Percentiles rank a stretch among this genome's conserved stretches.
Conservation (phyloP, 2,113 vertebrate genomes). For the Micromys minutus region DNA sequence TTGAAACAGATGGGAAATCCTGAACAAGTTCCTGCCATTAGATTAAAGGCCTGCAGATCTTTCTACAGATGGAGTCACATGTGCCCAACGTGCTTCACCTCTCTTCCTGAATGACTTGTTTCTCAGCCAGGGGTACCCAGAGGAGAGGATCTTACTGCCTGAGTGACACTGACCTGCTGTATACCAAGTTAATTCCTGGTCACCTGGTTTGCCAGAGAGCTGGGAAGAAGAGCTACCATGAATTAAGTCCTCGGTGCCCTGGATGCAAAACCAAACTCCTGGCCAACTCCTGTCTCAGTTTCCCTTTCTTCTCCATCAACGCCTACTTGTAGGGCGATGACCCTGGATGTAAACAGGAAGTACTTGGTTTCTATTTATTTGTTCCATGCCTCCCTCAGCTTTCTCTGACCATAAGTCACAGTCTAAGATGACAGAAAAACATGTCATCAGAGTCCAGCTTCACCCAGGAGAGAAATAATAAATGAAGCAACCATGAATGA, state of each 20-base stretch:
- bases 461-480: not conserved
- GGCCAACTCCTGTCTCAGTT: not conserved
- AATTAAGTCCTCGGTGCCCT: not conserved
- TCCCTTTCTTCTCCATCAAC: not conserved
- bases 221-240: not conserved
- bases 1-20: not conserved
- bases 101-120: not conserved
- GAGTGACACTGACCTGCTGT: not conserved
- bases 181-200: not conserved
- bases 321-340: not conserved
- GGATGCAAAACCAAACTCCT: not conserved
- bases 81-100: not conserved
- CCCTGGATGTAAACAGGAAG: not conserved
- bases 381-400: not conserved
- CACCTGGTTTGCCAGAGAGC: not conserved
- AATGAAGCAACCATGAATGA: not conserved
- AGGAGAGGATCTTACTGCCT: not conserved
- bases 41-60: not conserved
- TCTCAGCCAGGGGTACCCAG: not conserved
- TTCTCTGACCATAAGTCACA: not conserved
- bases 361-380: not conserved
- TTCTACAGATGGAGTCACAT: not conserved
- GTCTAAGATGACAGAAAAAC: not conserved
- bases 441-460: not conserved
- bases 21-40: not conserved